Evolutionary conservation across 2,888 invertebrate species (phyloP), one percentile per base, ranked within the genome.

Genomic region (Microdon myrmicae): DNA sequence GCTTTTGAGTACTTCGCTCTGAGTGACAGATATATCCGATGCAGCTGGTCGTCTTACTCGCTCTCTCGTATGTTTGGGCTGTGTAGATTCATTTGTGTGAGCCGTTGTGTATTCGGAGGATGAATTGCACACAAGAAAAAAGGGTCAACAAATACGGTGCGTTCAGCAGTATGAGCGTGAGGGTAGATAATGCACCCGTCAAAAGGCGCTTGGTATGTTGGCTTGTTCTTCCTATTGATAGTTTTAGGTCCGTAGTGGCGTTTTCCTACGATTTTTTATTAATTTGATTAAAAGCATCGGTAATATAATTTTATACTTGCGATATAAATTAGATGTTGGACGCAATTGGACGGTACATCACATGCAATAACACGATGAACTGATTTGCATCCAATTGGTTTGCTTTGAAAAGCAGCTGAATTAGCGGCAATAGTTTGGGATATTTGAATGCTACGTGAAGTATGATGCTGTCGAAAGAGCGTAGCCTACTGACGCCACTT

Each of bases 381-480:
- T n/a, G n/a, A n/a, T n/a, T n/a, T n/a, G n/a, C n/a, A n/a, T n/a
- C n/a, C 12, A 39, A 26, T 9, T 10, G 35, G 28, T 26, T 41
- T 51, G 26, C 56, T 64, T 43, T 45, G n/a, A 10, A 56, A 60
- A 56, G 49, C 12, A 39, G 25, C 45, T 41, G 26, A 44, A 47
- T 26, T 6, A 51, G 51, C 47, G 58, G 51, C 47, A 43, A 47
- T 8, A 31, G 61, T 56, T 51, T 31, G 23, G 13, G 25, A 23
- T 47, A 53, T 64, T 64, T 58, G 34, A 64, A 58, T 43, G 13
- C n/a, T 25, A 17, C 20, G 29, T 58, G 64, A 64, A 64, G 64
- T 64, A 58, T 37, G 64, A 31, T 53, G 58, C 32, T 51, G 58
- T 58, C 53, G 38, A 8, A 10, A 37, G 1, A 41, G 64, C 53